These are phyloP conservation scores for Eulemur albifrons DNA, from an alignment of 2,797 vertebrate species.

Conservation along the genomic window DNA sequence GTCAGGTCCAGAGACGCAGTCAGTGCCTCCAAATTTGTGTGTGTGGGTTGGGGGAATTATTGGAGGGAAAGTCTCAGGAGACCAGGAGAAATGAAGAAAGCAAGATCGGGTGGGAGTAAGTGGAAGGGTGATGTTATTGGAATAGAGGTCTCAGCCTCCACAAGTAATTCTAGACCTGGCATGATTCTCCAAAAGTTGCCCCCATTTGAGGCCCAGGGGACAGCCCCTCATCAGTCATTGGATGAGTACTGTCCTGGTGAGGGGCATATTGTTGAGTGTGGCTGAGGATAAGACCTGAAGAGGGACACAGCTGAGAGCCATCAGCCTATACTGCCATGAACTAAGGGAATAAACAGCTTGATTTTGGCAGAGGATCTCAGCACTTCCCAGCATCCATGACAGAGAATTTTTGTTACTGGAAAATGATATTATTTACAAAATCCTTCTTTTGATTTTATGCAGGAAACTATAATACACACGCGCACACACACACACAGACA, in stretches of 20 bases:
- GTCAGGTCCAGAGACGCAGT: neutral
- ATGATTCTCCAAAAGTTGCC: neutral
- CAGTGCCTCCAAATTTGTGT: neutral
- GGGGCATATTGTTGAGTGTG: neutral
- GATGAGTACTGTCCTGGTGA: neutral
- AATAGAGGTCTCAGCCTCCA: neutral
- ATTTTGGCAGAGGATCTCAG: neutral
- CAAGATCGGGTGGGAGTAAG: neutral
- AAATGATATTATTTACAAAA: neutral
- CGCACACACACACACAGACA: neutral
- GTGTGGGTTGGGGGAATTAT: neutral
- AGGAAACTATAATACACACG: neutral
- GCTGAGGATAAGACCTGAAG: too few species aligned
- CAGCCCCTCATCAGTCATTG: neutral
- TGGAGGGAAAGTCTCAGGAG: neutral
- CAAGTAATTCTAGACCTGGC: accelerated
- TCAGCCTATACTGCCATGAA: accelerated
- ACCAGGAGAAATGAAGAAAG: neutral
- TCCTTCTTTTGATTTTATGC: neutral
- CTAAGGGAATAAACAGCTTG: neutral
- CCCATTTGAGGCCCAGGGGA: neutral
- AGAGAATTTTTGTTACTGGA: neutral
- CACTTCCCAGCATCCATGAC: neutral
- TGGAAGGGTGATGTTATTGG: neutral
- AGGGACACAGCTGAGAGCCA: neutral